Evolutionary conservation across 2,888 invertebrate genomes (phyloP).

Genomic region (Chironomus tentans): DNA sequence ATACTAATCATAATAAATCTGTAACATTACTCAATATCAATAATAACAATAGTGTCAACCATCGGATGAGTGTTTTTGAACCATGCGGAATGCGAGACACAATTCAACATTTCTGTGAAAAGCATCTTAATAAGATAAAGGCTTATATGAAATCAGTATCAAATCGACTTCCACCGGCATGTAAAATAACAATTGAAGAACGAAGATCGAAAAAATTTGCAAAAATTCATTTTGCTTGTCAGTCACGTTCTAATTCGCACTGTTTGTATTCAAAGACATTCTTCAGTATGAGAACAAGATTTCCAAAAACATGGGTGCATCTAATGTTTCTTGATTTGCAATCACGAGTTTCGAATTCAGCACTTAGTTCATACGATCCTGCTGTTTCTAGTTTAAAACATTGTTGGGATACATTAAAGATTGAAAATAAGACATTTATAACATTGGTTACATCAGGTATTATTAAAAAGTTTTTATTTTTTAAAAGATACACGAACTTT

Average conservation of each 20-base stretch:
- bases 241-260: slow-evolving; percentile 62
- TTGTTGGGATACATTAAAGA: slow-evolving; percentile 91
- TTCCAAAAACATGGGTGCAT: slow-evolving; percentile 87
- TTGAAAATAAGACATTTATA: slow-evolving; percentile 79
- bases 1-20: slow-evolving; percentile 56
- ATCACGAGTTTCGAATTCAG: slow-evolving; percentile 36
- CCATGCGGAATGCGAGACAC: slow-evolving; percentile 76
- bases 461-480: background rate
- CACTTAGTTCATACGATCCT: slow-evolving; percentile 69
- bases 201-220: slow-evolving; percentile 76
- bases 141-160: slow-evolving; percentile 83
- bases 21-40: slow-evolving; percentile 62
- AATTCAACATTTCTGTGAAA: slow-evolving; percentile 92
- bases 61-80: slow-evolving; percentile 77
- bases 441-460: slow-evolving; percentile 64
- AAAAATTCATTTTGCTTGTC: slow-evolving; percentile 83
- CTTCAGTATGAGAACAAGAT: slow-evolving; percentile 69
- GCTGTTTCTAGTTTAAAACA: slow-evolving; percentile 77
- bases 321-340: slow-evolving; percentile 91
- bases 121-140: slow-evolving; percentile 85
- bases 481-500: slow-evolving; percentile 69
- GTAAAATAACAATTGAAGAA: slow-evolving; percentile 87
- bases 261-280: slow-evolving; percentile 77
- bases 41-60: slow-evolving; percentile 35
- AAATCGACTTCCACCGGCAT: slow-evolving; percentile 76